Base-by-base conservation (phyloP, 2,888 invertebrate genomes). In the Leucophenga montana region DNA sequence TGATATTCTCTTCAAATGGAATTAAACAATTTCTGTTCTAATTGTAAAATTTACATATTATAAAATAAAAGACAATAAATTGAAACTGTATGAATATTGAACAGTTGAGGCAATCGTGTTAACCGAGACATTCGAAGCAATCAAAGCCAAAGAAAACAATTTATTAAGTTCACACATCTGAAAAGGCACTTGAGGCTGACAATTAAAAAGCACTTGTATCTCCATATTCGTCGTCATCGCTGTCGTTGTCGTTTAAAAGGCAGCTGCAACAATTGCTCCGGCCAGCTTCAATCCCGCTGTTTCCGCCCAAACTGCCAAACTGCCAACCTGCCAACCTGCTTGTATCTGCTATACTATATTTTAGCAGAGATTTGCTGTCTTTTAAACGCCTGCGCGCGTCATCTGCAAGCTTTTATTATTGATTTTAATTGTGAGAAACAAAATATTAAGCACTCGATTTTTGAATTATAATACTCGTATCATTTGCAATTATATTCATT, bases 161-260 rank as follows among this genome's bases (percentile, higher is more conserved):
- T 78, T 81, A 83, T 81, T 80, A 82, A 84, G 84, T 81, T 81
- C 81, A 82, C 81, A 81, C 81, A 81, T 80, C 75, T 75, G 70
- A 75, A 77, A 71, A 78, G 75, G 22, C 84, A 81, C 81, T 81
- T 79, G 77, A 72, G 75, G 82, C 81, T 82, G 82, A 81, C 81
- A 83, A 81, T 81, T 81, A 81, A 81, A 81, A 80, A 81, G 79
- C 82, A 84, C 82, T 73, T 70, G 54, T 56, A 22, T 59, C 44
- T 65, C 65, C 69, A 65, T 65, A 62, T 69, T 68, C 64, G 65
- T 74, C 64, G 67, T 68, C 74, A 68, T 71, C 71, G 73, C 61
- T 73, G 53, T 66, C 70, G 73, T 73, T 73, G 73, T 70, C 74
- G 27, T 27, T 27, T 27, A 27, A 27, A 27, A 3, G 71, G 74